Evolutionary conservation across 2,888 invertebrate species (phyloP).

Genomic region (Siphlonurus alternatus): DNA sequence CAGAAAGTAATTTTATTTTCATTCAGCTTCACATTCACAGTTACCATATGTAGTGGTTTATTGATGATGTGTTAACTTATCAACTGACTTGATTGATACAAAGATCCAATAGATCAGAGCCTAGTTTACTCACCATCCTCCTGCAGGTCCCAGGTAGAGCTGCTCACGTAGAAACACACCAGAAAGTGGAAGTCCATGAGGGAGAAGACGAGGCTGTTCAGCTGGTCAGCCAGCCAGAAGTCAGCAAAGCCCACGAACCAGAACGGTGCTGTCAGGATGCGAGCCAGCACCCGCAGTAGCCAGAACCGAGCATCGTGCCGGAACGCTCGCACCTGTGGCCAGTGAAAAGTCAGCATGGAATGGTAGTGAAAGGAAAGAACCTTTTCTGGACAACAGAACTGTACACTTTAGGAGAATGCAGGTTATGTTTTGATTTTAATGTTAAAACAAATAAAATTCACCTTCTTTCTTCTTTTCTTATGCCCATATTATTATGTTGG

Average conservation of each 20-base stretch:
- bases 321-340: conserved; percentile 27
- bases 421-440: too few relatives aligned
- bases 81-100: too few relatives aligned
- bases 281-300: conserved; percentile 75
- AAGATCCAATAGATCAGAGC: not conserved
- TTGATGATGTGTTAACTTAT: too few relatives aligned
- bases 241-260: conserved; percentile 90
- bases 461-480: too few relatives aligned
- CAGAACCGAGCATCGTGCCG: conserved; percentile 88
- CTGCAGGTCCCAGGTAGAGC: conserved; percentile 42
- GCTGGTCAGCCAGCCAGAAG: conserved; percentile 97
- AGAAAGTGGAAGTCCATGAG: conserved; percentile 90
- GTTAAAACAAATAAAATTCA: too few relatives aligned
- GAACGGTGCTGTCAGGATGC: conserved; percentile 75
- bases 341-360: not conserved
- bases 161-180: conserved; percentile 76
- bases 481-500: too few relatives aligned
- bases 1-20: too few relatives aligned
- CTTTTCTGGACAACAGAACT: too few relatives aligned
- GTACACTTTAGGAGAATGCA: too few relatives aligned
- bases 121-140: not conserved
- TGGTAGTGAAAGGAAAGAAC: too few relatives aligned
- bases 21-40: too few relatives aligned
- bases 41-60: too few relatives aligned
- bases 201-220: conserved; percentile 80